phyloP scores from a whole-genome alignment of 1,140 invertebrate genomes.

The Drosophila asahinai region DNA sequence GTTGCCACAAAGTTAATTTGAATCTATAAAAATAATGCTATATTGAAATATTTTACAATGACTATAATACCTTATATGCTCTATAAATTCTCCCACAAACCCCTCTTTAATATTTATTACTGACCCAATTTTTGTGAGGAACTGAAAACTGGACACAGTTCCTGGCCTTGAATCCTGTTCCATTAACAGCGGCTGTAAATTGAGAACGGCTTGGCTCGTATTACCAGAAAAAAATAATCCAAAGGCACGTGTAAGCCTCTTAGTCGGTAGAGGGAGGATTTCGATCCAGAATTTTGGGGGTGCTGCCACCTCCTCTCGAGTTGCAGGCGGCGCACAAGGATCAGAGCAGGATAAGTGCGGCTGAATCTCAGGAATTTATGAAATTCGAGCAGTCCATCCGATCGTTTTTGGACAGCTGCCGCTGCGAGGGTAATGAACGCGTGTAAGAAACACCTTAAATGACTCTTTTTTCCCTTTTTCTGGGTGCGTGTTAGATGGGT shows the following conservation, averaged over 20 bases:
- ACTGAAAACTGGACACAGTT: conserved; percentile 22
- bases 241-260: conserved; percentile 71
- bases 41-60: neutral
- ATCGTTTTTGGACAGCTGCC: conserved; percentile 33
- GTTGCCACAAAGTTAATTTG: conserved; percentile 4
- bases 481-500: conserved; percentile 72
- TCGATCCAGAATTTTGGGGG: conserved; percentile 21
- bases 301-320: conserved; percentile 24
- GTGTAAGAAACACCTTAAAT: conserved; percentile 78
- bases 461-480: conserved; percentile 52
- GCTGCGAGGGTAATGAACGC: conserved; percentile 36
- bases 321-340: conserved; percentile 26
- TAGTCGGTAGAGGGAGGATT: conserved; percentile 35
- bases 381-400: conserved; percentile 48
- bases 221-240: conserved; percentile 37
- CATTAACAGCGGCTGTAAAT: conserved; percentile 50
- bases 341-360: conserved; percentile 39
- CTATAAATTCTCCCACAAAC: neutral
- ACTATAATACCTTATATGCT: neutral
- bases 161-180: conserved; percentile 8
- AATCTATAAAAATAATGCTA: neutral
- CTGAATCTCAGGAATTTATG: conserved; percentile 35
- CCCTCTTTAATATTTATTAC: neutral
- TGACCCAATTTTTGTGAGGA: conserved; percentile 5
- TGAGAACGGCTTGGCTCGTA: conserved; percentile 40